Percentiles rank a stretch among this genome's conserved stretches.
Conservation (phyloP, 2,113 vertebrate genomes). For the Regulus satrapa region DNA sequence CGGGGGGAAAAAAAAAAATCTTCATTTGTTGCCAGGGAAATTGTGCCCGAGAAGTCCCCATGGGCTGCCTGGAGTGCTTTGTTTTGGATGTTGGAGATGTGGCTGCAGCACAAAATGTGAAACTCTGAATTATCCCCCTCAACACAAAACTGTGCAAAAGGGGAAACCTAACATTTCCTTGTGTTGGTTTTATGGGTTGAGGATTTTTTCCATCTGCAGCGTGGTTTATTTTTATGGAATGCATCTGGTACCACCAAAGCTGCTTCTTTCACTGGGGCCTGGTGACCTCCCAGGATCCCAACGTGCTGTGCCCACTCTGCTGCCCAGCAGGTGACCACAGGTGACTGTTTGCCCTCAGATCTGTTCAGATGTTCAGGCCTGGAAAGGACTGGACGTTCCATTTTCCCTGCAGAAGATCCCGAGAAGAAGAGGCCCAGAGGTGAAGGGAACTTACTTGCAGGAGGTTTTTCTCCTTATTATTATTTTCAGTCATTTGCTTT, state of each 20-base stretch:
- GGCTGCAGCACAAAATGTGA: background rate
- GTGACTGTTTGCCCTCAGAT: background rate
- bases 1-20: background rate
- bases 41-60: rapidly evolving
- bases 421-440: background rate
- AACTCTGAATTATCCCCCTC: background rate
- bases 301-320: background rate
- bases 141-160: background rate
- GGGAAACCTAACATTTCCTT: background rate
- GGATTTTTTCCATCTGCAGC: background rate
- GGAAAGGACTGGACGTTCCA: background rate
- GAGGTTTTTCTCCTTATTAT: background rate
- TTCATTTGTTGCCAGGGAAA: background rate
- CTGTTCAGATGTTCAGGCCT: background rate
- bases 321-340: background rate
- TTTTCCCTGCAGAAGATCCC: background rate
- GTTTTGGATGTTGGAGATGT: background rate
- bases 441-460: background rate
- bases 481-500: background rate
- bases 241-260: rapidly evolving
- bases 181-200: background rate
- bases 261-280: background rate
- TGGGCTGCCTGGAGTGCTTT: background rate
- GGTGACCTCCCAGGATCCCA: background rate
- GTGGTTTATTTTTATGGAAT: background rate